These are phyloP conservation scores for Laticauda laticaudata DNA, from an alignment of 2,113 vertebrate species.

Conservation along the genomic window DNA sequence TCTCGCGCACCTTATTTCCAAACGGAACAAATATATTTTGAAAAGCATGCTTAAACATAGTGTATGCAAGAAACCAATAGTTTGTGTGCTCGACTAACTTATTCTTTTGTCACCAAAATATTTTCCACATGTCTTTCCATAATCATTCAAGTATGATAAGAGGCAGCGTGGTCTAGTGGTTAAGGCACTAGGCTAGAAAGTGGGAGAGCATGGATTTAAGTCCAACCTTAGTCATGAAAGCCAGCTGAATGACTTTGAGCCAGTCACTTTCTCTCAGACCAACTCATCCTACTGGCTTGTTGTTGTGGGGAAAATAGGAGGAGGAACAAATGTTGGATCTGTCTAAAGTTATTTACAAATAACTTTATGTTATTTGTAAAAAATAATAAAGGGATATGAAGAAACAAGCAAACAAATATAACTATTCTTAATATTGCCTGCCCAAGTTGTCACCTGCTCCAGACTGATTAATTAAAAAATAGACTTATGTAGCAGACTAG, in stretches of 20 bases:
- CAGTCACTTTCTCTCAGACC: neutral
- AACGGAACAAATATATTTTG: neutral
- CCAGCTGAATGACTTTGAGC: neutral
- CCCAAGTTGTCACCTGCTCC: neutral
- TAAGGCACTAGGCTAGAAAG: neutral
- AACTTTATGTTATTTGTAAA: neutral
- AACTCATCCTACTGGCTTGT: neutral
- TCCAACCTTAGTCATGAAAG: neutral
- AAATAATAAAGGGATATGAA: neutral
- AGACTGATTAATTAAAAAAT: neutral
- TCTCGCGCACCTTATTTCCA: too few relatives aligned
- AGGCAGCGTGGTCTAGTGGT: neutral
- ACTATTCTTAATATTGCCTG: neutral
- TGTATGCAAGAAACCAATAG: neutral
- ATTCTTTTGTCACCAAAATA: neutral
- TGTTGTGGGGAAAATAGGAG: neutral
- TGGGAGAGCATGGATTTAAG: neutral
- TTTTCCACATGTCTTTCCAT: neutral
- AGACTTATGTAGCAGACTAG: neutral
- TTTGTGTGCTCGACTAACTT: neutral
- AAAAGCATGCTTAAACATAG: neutral
- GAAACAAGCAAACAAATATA: neutral
- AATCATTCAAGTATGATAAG: neutral
- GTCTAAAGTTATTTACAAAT: too few relatives aligned
- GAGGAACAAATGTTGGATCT: neutral